Conservation (phyloP, 2,888 invertebrate species). For the Epirrhoe tristata region DNA sequence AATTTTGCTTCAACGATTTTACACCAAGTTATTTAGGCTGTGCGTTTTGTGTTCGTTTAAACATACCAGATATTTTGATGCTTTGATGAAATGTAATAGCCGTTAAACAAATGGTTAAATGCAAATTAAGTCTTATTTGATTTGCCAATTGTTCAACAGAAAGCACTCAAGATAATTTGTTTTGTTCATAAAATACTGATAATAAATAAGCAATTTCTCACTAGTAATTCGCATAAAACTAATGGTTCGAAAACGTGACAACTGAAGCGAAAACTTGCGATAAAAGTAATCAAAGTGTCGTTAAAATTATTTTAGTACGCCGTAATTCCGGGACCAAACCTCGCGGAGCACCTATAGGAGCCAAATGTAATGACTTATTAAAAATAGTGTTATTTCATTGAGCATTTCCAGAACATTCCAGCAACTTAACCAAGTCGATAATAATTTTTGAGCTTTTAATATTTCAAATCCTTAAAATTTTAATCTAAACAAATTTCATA, state of each 20-base stretch:
- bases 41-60: too few relatives aligned
- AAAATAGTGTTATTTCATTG: constrained; percentile 34
- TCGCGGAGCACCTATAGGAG: constrained; percentile 44
- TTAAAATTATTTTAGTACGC: constrained; percentile 80
- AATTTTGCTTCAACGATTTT: too few relatives aligned
- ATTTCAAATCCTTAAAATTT: too few relatives aligned
- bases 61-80: not conserved
- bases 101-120: not conserved
- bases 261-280: constrained; percentile 81
- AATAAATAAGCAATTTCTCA: constrained; percentile 80
- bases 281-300: constrained; percentile 84
- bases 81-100: not conserved
- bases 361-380: constrained; percentile 44
- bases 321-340: constrained; percentile 63
- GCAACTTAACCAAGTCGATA: not conserved
- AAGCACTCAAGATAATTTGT: constrained; percentile 54
- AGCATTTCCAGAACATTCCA: not conserved
- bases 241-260: constrained; percentile 82
- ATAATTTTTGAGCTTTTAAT: too few relatives aligned
- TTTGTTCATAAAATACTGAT: constrained; percentile 56
- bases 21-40: too few relatives aligned
- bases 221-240: constrained; percentile 82
- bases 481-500: not conserved
- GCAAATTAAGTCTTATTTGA: constrained; percentile 22
- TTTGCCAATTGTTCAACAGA: constrained; percentile 51